These are phyloP conservation scores for Hermaeophaga mercurialis DNA, from an alignment of 2,888 invertebrate species.

Conservation along the genomic window DNA sequence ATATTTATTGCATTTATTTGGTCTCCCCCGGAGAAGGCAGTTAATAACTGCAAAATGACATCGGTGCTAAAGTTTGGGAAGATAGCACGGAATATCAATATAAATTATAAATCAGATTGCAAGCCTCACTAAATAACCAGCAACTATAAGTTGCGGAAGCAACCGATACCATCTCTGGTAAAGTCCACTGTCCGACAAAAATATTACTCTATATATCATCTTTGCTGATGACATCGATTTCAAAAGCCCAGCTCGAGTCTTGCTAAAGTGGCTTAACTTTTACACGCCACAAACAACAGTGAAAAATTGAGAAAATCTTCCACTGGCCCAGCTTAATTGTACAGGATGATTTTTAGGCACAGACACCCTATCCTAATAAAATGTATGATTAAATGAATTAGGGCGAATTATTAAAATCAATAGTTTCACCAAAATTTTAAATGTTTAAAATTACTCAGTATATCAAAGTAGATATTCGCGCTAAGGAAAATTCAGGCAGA, in stretches of 20 bases:
- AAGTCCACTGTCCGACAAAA: conserved; percentile 55
- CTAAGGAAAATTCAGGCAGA: too few species aligned
- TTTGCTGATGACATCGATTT: conserved; percentile 53
- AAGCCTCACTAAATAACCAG: conserved; percentile 52
- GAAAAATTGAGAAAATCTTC: conserved; percentile 38
- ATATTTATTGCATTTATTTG: conserved; percentile 12
- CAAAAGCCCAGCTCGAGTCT: conserved; percentile 39
- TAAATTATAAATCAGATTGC: conserved; percentile 53
- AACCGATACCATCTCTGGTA: conserved; percentile 55
- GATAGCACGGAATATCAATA: conserved; percentile 51
- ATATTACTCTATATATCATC: conserved; percentile 55
- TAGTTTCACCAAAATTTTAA: too few species aligned
- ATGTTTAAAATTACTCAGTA: too few species aligned
- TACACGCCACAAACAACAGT: conserved; percentile 42
- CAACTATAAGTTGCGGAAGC: conserved; percentile 45
- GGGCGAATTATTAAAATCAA: too few species aligned
- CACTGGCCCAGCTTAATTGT: neutral
- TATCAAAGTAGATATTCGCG: too few species aligned
- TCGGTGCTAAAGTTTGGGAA: conserved; percentile 33
- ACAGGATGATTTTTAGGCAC: conserved; percentile 3
- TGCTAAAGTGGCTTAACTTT: conserved; percentile 33
- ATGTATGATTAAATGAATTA: too few species aligned
- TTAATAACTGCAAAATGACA: conserved; percentile 30
- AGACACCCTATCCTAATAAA: too few species aligned
- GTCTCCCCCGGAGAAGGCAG: conserved; percentile 8